Conservation (phyloP, 2,113 vertebrate genomes). For the Ammodytes marinus region DNA sequence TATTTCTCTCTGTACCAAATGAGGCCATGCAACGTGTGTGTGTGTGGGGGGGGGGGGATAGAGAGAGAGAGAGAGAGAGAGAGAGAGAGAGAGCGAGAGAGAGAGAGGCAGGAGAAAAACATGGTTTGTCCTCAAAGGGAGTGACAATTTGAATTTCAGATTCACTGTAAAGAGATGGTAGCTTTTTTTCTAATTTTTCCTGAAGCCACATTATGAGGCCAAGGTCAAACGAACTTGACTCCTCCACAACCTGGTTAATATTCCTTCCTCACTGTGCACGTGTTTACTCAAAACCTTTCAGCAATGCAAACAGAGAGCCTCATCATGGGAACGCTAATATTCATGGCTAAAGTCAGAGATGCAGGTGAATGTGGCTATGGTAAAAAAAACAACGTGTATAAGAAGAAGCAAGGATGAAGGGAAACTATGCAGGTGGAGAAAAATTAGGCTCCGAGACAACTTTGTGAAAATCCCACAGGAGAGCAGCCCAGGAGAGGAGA, state of each 20-base stretch:
- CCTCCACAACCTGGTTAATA: constrained; percentile 46
- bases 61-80: constrained; percentile 14
- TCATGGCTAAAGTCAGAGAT: constrained; percentile 2
- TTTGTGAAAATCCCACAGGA: constrained; percentile 36
- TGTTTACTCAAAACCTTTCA: constrained; percentile 54
- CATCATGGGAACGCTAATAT: constrained; percentile 47
- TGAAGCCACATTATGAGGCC: neutral
- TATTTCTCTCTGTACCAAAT: constrained; percentile 60
- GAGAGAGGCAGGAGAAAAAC: constrained; percentile 40
- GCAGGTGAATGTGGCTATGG: constrained; percentile 44
- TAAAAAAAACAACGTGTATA: neutral
- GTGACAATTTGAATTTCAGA: constrained; percentile 52
- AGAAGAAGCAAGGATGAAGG: constrained; percentile 9
- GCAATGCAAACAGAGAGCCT: constrained; percentile 43
- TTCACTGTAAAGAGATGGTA: constrained; percentile 6
- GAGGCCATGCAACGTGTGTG: constrained; percentile 57
- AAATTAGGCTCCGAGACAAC: constrained; percentile 24
- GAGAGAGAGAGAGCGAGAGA: neutral
- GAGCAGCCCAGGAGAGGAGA: neutral
- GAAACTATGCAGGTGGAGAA: constrained; percentile 6
- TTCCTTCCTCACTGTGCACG: constrained; percentile 33
- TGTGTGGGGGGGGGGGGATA: neutral
- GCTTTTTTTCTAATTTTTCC: constrained; percentile 43
- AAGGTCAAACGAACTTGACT: constrained; percentile 55
- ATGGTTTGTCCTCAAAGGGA: constrained; percentile 46